A percentile compares a stretch with the other conserved stretches of the same genome.
phyloP scores from a whole-genome alignment of 2,888 invertebrate genomes.

The Alcis repandata region DNA sequence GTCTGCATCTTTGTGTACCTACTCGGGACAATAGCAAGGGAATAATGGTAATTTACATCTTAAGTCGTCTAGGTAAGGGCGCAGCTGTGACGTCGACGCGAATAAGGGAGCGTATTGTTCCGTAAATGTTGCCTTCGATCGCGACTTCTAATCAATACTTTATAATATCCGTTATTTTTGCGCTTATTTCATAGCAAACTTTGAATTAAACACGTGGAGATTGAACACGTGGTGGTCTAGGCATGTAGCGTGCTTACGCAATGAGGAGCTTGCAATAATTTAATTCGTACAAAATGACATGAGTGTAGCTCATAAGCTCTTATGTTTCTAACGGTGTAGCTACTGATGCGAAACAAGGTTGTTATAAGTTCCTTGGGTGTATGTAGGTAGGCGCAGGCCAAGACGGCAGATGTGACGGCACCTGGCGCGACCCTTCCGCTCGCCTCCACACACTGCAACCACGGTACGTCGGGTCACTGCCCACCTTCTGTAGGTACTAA shows the following conservation, averaged over 20 bases:
- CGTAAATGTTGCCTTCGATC: slow-evolving; percentile 62
- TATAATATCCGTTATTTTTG: slow-evolving; percentile 54
- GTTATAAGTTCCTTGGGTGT: slow-evolving; percentile 66
- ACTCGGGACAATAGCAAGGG: slow-evolving; percentile 71
- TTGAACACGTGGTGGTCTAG: slow-evolving; percentile 14
- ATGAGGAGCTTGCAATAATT: neutral
- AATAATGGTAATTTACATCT: slow-evolving; percentile 87
- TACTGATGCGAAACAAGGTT: slow-evolving; percentile 72
- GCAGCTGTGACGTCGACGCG: slow-evolving; percentile 77
- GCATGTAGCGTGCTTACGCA: neutral
- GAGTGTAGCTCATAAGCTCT: neutral
- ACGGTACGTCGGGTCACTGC: slow-evolving; percentile 73
- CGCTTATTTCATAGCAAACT: slow-evolving; percentile 39
- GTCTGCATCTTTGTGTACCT: slow-evolving; percentile 82
- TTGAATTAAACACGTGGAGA: slow-evolving; percentile 32
- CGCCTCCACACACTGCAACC: slow-evolving; percentile 60
- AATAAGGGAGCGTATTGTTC: slow-evolving; percentile 65
- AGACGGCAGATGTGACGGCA: slow-evolving; percentile 84
- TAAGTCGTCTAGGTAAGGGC: slow-evolving; percentile 81
- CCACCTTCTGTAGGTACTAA: slow-evolving; percentile 67
- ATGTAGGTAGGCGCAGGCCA: slow-evolving; percentile 59
- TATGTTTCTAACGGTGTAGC: slow-evolving; percentile 65
- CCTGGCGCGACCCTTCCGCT: slow-evolving; percentile 85
- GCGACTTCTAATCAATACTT: slow-evolving; percentile 68
- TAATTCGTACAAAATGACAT: slow-evolving; percentile 13